Base-by-base conservation (phyloP, 2,797 vertebrate species). In the Petrocephalus sullivani region DNA sequence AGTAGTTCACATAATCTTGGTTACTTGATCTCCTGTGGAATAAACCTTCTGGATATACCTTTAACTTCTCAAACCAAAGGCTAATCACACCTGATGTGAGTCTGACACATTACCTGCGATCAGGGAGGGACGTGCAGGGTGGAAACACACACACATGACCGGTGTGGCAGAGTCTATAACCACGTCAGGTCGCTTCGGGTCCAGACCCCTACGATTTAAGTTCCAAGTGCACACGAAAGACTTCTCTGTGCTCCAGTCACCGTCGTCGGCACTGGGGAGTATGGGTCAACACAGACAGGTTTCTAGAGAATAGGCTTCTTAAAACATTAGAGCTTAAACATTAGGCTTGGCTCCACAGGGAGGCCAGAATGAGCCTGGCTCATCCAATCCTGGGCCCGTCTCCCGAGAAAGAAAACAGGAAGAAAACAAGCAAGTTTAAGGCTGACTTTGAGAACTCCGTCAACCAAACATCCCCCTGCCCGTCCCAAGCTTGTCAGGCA, bases 151-250 rank as follows among this genome's bases (percentile, higher is more conserved):
- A 87, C 95, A 96, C 89, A 96, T 97, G 81, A 97, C 95, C 0
- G 96, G 94, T 0, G 97, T 94, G 71, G 95, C 91, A 78, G 95
- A 96, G 16, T 98, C 97, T 14, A 98, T 94, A 89, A 97, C 94
- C 0, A 93, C 84, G 33, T 97, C 96, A 0, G 98, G 96, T 9
- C 94, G 95, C 87, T 89, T 93, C 3, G 96, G 95, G 23, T 95
- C 94, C 91, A 99, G 89, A 4, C 92, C 92, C 67, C 95, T 95
- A 8, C 97, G 95, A 88, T 98, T 95, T 93, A 99, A 92, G 89
- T 99, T 99, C 98, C 98, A 99, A 16, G 95, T 94, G 21, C 98
- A 99, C 61, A 99, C 93, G 0, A 93, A 97, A 0, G 97, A 96
- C 89, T 92, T 96, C 83, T 97, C 96, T 0, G 94, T 96, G 92